These are phyloP conservation scores for Enteromius fasciolatus DNA, from an alignment of 2,797 vertebrate genomes.

Conservation along the genomic window DNA sequence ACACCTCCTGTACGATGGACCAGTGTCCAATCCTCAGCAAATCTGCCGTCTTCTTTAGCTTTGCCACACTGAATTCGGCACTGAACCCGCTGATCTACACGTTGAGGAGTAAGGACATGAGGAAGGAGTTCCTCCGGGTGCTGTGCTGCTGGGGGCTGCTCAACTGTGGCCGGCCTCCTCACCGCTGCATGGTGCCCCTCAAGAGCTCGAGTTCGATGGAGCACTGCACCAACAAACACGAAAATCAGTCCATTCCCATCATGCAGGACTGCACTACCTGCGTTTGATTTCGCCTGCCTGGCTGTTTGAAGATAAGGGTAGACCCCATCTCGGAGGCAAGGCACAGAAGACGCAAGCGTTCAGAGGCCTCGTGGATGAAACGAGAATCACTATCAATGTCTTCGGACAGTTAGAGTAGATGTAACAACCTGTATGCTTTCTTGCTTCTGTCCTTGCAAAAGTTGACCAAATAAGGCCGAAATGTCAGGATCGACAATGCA, in stretches of 20 bases:
- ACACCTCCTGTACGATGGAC: slow-evolving; percentile 79
- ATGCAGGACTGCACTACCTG: slow-evolving; percentile 88
- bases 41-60: slow-evolving; percentile 86
- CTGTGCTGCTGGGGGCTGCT: slow-evolving; percentile 85
- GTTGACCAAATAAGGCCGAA: slow-evolving; percentile 40
- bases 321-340: slow-evolving; percentile 2
- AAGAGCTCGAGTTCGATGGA: slow-evolving; percentile 91
- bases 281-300: slow-evolving; percentile 74
- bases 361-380: slow-evolving; percentile 37
- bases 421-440: slow-evolving; percentile 33
- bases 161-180: slow-evolving; percentile 68
- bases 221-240: slow-evolving; percentile 82
- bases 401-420: slow-evolving; percentile 52
- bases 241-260: slow-evolving; percentile 81
- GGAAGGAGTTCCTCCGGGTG: slow-evolving; percentile 87
- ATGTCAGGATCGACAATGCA: slow-evolving; percentile 53
- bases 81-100: slow-evolving; percentile 96
- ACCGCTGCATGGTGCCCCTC: slow-evolving; percentile 83
- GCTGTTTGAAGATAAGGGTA: background rate
- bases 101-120: slow-evolving; percentile 91
- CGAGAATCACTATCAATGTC: slow-evolving; percentile 62
- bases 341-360: slow-evolving; percentile 9
- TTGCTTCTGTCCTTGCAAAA: slow-evolving; percentile 8
- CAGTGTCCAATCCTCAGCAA: slow-evolving; percentile 82
- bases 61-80: slow-evolving; percentile 92